phyloP scores from a whole-genome alignment of 2,888 invertebrate genomes.

The Tiliacea citrago region DNA sequence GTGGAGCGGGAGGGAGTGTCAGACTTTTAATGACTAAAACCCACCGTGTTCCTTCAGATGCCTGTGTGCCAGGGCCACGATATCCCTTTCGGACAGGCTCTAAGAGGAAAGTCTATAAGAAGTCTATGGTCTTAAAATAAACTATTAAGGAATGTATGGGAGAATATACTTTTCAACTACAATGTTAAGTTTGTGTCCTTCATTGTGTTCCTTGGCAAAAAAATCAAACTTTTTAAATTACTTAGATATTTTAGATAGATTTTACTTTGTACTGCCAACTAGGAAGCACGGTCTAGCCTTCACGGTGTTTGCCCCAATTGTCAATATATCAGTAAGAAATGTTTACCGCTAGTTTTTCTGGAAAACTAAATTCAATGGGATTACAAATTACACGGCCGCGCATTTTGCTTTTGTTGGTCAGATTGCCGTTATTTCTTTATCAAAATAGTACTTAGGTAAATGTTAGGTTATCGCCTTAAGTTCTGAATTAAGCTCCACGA shows the following conservation, averaged over 20 bases:
- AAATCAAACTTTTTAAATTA: slow-evolving; percentile 23
- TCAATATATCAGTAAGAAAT: slow-evolving; percentile 55
- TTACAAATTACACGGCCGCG: slow-evolving; percentile 39
- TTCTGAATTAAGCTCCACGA: too few species aligned
- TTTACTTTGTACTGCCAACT: slow-evolving; percentile 41
- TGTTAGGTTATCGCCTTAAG: not conserved
- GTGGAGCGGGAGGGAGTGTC: too few species aligned
- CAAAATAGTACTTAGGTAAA: not conserved
- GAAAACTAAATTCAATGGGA: slow-evolving; percentile 47
- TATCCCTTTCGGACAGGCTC: too few species aligned
- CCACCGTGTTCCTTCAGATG: too few species aligned
- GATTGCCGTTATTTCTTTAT: slow-evolving; percentile 31
- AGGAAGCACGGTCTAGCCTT: slow-evolving; percentile 59
- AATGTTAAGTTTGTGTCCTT: too few species aligned
- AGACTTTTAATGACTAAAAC: too few species aligned
- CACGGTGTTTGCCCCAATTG: slow-evolving; percentile 63
- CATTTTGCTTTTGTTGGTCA: slow-evolving; percentile 40
- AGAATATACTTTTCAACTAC: too few species aligned
- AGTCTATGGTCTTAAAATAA: too few species aligned
- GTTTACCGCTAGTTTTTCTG: slow-evolving; percentile 57
- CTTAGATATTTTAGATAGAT: slow-evolving; percentile 40
- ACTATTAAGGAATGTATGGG: too few species aligned
- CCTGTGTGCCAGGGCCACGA: too few species aligned
- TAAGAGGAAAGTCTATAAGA: too few species aligned
- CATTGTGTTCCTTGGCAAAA: not conserved